Evolutionary conservation across 1,140 invertebrate species (phyloP).

Genomic region (Drosophila fuyamai): DNA sequence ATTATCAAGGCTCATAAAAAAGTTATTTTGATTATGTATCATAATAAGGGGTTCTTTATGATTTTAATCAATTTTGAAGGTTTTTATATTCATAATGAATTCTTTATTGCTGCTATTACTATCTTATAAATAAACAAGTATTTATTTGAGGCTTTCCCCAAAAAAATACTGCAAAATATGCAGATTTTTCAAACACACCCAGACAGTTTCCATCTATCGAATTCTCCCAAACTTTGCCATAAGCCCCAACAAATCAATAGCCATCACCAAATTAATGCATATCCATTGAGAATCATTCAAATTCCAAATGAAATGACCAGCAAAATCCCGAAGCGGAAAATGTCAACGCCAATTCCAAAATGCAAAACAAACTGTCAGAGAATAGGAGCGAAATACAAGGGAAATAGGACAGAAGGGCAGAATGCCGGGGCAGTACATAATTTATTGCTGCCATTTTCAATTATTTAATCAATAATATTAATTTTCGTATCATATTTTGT

Average conservation of each 20-base stretch:
- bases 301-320: conserved; percentile 13
- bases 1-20: too few species aligned
- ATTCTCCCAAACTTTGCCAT: not conserved
- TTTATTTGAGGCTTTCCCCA: too few species aligned
- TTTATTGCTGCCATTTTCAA: conserved; percentile 76
- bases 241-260: not conserved
- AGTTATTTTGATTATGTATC: too few species aligned
- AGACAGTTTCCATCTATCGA: not conserved
- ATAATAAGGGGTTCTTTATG: too few species aligned
- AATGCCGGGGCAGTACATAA: conserved; percentile 15
- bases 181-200: too few species aligned
- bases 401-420: not conserved
- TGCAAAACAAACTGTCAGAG: conserved; percentile 39
- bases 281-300: conserved; percentile 30
- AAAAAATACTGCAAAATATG: not conserved
- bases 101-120: too few species aligned
- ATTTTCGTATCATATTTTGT: conserved; percentile 84
- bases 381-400: conserved; percentile 13
- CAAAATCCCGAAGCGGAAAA: conserved; percentile 19
- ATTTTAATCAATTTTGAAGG: too few species aligned
- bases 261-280: conserved; percentile 32
- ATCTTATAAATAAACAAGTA: too few species aligned
- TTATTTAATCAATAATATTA: conserved; percentile 84
- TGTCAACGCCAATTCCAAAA: conserved; percentile 57
- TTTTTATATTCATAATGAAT: too few species aligned